Percentiles rank a stretch among this genome's conserved stretches.
phyloP scores from a whole-genome alignment of 2,797 vertebrate species.

The Stomatorhinus walkeri region DNA sequence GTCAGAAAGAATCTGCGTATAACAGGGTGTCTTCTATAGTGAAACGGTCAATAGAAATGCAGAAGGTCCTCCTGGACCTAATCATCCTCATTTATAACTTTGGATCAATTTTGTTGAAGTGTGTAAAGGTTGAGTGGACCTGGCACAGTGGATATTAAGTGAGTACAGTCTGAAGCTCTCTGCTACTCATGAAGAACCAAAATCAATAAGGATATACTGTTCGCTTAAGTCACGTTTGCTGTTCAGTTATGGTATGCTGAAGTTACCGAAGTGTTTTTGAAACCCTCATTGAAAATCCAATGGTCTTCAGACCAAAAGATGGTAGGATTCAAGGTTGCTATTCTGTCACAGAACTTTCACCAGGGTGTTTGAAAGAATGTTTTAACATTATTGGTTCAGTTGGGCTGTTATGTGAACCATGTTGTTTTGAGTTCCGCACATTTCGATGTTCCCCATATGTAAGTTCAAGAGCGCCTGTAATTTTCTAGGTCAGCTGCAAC shows the following conservation, averaged over 20 bases:
- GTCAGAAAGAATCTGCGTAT: background rate
- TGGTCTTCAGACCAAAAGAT: background rate
- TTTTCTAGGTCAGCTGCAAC: conserved; percentile 27
- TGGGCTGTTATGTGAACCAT: conserved; percentile 14
- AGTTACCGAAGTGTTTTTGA: background rate
- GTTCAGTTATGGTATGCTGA: background rate
- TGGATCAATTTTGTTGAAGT: background rate
- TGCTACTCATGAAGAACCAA: background rate
- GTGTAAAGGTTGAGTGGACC: background rate
- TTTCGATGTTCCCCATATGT: conserved; percentile 20
- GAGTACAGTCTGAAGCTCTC: background rate
- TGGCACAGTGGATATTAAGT: background rate
- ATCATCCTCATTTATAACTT: background rate
- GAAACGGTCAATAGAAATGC: background rate
- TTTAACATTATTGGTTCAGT: conserved; percentile 5
- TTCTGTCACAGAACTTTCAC: background rate
- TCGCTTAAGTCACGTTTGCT: background rate
- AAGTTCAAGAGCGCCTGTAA: conserved; percentile 21
- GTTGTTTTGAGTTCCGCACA: conserved; percentile 26
- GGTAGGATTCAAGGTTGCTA: background rate
- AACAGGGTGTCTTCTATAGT: background rate
- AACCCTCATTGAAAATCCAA: background rate
- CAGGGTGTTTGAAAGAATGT: conserved; percentile 13
- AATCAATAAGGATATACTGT: background rate
- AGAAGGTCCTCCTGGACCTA: background rate